Conservation (phyloP, 2,888 invertebrate species). For the Trachelus iudaicus region DNA sequence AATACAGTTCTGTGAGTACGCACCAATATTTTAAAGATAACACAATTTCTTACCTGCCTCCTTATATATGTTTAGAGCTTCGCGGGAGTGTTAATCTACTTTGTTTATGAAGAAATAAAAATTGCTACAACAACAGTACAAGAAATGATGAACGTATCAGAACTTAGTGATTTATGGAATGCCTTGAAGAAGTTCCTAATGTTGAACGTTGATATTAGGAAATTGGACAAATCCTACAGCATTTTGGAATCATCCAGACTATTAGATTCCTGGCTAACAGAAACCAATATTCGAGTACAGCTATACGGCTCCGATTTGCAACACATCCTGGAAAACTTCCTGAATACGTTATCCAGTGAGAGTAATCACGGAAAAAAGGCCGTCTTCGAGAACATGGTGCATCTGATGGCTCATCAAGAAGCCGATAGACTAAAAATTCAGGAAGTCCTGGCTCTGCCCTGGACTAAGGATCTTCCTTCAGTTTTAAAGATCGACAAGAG, state of each 20-base stretch:
- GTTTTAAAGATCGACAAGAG: conserved; percentile 29
- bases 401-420: conserved; percentile 49
- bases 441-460: conserved; percentile 48
- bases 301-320: conserved; percentile 41
- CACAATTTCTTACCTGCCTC: background rate
- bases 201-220: conserved; percentile 22
- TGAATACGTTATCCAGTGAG: conserved; percentile 6
- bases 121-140: conserved; percentile 8
- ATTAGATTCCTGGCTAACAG: conserved; percentile 38
- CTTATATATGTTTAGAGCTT: conserved; percentile 5
- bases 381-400: conserved; percentile 48
- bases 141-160: conserved; percentile 22
- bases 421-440: conserved; percentile 43
- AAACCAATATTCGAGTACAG: conserved; percentile 28
- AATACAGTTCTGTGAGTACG: conserved; percentile 38
- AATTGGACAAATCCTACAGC: conserved; percentile 35
- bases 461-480: conserved; percentile 29
- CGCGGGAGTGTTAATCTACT: background rate
- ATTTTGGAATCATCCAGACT: conserved; percentile 40
- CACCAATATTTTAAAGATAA: background rate
- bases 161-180: conserved; percentile 47
- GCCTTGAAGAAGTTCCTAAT: conserved; percentile 36
- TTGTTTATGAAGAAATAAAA: conserved; percentile 48
- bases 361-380: conserved; percentile 29
- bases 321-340: conserved; percentile 24